Evolutionary conservation across 2,797 vertebrate genomes (phyloP).

Genomic region (Valencia hispanica): DNA sequence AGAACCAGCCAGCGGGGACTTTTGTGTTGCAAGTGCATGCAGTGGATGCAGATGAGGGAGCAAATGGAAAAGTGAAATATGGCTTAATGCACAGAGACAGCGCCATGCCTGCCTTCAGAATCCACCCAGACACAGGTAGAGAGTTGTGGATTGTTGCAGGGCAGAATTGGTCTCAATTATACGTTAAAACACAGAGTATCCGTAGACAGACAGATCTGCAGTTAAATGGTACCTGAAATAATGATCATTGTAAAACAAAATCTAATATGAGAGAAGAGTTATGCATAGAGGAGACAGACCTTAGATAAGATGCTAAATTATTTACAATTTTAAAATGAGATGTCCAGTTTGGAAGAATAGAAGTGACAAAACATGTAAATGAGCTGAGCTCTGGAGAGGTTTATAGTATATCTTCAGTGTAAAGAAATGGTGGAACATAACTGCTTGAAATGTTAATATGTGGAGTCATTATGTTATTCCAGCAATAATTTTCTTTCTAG

Average conservation of each 20-base stretch:
- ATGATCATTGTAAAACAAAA: conserved; percentile 20
- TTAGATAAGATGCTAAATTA: conserved; percentile 14
- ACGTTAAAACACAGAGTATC: conserved; percentile 13
- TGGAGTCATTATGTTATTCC: conserved; percentile 28
- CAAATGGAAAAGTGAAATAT: conserved; percentile 91
- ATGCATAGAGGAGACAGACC: not conserved
- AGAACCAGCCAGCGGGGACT: conserved; percentile 91
- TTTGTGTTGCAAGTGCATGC: conserved; percentile 90
- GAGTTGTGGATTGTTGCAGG: conserved; percentile 33
- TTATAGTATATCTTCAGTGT: not conserved
- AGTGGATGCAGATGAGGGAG: conserved; percentile 89
- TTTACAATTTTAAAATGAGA: conserved; percentile 12
- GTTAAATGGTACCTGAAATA: conserved; percentile 33
- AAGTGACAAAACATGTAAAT: conserved; percentile 10
- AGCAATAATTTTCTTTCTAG: conserved; percentile 35
- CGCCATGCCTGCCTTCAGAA: conserved; percentile 86
- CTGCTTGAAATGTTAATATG: conserved; percentile 26
- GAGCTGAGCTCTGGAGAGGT: conserved; percentile 5
- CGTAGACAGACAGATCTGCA: conserved; percentile 12
- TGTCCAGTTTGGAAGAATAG: conserved; percentile 3
- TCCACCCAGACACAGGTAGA: conserved; percentile 91
- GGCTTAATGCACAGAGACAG: conserved; percentile 91
- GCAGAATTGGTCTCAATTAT: conserved; percentile 47
- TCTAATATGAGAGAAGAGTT: conserved; percentile 13
- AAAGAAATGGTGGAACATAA: conserved; percentile 16